Percentiles rank a stretch among this genome's conserved stretches.
Conservation (phyloP, 2,797 vertebrate genomes). For the Gymnoscopelus microlampas region DNA sequence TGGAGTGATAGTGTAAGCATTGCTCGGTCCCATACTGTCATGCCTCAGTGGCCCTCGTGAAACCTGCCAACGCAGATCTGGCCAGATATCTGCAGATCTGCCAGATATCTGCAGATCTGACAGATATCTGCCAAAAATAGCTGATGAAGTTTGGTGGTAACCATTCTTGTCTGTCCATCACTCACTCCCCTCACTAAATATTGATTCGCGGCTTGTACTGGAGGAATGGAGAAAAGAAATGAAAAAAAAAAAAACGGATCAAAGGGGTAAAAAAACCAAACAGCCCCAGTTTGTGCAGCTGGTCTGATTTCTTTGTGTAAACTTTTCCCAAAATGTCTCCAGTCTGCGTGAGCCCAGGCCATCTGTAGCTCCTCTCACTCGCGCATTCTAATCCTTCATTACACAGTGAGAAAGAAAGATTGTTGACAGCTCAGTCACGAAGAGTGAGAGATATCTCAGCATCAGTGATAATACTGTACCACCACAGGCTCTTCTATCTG, state of each 20-base stretch:
- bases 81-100: conserved; percentile 50
- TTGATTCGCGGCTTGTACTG: conserved; percentile 59
- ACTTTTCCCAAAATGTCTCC: conserved; percentile 63
- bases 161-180: conserved; percentile 58
- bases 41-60: conserved; percentile 57
- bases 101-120: conserved; percentile 50
- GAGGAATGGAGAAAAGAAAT: conserved; percentile 49
- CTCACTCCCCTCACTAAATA: conserved; percentile 45
- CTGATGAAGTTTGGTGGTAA: conserved; percentile 60
- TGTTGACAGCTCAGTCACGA: conserved; percentile 72
- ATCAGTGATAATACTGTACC: conserved; percentile 47
- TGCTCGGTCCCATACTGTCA: conserved; percentile 52
- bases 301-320: conserved; percentile 70
- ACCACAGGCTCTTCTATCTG: conserved; percentile 17
- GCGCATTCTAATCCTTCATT: conserved; percentile 61
- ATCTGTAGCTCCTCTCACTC: conserved; percentile 65
- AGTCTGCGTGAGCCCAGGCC: conserved; percentile 67
- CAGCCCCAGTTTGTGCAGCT: conserved; percentile 46
- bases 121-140: conserved; percentile 19
- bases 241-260: conserved; percentile 4
- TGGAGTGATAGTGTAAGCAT: conserved; percentile 49
- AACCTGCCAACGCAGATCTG: conserved; percentile 55
- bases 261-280: conserved; percentile 37
- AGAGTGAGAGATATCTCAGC: conserved; percentile 48
- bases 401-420: conserved; percentile 27